Evolutionary conservation across 1,140 invertebrate genomes (phyloP), one percentile per base, ranked within the genome.

Genomic region (Macrostomum lignano): DNA sequence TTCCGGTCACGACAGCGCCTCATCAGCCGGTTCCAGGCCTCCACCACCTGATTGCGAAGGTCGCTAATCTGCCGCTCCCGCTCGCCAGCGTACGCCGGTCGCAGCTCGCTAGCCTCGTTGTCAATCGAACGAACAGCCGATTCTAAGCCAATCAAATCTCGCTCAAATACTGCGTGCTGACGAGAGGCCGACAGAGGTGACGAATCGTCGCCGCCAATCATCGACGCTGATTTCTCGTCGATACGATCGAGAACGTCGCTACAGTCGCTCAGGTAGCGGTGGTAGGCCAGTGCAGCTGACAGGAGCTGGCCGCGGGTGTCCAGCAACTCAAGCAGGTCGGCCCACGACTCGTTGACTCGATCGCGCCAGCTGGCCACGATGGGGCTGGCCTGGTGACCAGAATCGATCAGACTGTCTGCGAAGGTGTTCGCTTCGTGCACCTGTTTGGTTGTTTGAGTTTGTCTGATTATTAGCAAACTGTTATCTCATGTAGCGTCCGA

Each of bases 191-290:
- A 75, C 1, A 91, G 81, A n/a, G 74, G 76, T 21, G 75, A 75
- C 21, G 79, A 78, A 55, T 93, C 84, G 31, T 82, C 66, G n/a
- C 84, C 84, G 23, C 91, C 82, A 54, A 91, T 84, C 21, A 28
- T 28, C 3, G 75, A 72, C 50, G 91, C 79, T 47, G 81, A 74
- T 55, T 94, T 93, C 44, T 68, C 66, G 50, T 61, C 26, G 20
- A 33, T 33, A 11, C 32, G 11, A 33, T 33, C 32, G 26, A 33
- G 32, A 7, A 33, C 11, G 19, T 33, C 32, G 17, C 94, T 93
- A 64, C 88, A 98, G 60, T 98, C 91, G 58, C 94, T 79, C 74
- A 93, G 94, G 72, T 93, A 98, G 61, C 94, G 96, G 63, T 94
- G 84, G 28, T 94, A 61, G 55, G 94, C 79, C 47, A 84, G 71